Percentiles rank a stretch among this genome's conserved stretches.
phyloP scores from a whole-genome alignment of 2,888 invertebrate genomes.

The Ptycholaimellus sp. region DNA sequence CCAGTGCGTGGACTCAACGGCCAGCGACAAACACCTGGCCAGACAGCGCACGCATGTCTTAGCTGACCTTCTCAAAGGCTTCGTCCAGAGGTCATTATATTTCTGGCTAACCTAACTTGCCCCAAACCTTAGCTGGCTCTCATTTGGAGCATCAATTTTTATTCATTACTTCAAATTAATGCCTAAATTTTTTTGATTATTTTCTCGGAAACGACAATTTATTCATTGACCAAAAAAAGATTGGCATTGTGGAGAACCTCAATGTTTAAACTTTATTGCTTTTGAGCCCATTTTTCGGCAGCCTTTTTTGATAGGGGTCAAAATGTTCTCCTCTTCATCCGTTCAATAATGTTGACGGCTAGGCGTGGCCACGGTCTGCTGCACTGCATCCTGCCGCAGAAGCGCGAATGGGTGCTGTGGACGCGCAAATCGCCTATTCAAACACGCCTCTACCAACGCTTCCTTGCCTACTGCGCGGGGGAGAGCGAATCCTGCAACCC shows the following conservation, averaged over 20 bases:
- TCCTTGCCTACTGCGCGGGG: constrained; percentile 47
- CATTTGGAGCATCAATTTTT: too few relatives aligned
- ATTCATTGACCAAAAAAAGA: too few relatives aligned
- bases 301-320: too few relatives aligned
- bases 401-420: constrained; percentile 75
- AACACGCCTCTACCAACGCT: constrained; percentile 63
- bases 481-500: constrained; percentile 45
- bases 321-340: too few relatives aligned
- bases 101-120: too few relatives aligned
- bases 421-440: constrained; percentile 71
- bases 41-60: constrained; percentile 78
- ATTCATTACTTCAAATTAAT: too few relatives aligned
- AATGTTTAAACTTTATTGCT: too few relatives aligned
- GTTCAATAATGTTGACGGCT: not conserved
- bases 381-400: constrained; percentile 68
- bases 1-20: constrained; percentile 85
- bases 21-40: constrained; percentile 75
- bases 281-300: too few relatives aligned
- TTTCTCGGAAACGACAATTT: too few relatives aligned
- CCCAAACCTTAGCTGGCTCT: too few relatives aligned
- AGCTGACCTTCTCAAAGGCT: constrained; percentile 73
- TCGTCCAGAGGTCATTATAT: constrained; percentile 52
- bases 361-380: constrained; percentile 73
- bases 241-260: too few relatives aligned
- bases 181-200: too few relatives aligned